Base-by-base conservation (phyloP, 1,140 invertebrate genomes). In the Andrena cerasifolii region DNA sequence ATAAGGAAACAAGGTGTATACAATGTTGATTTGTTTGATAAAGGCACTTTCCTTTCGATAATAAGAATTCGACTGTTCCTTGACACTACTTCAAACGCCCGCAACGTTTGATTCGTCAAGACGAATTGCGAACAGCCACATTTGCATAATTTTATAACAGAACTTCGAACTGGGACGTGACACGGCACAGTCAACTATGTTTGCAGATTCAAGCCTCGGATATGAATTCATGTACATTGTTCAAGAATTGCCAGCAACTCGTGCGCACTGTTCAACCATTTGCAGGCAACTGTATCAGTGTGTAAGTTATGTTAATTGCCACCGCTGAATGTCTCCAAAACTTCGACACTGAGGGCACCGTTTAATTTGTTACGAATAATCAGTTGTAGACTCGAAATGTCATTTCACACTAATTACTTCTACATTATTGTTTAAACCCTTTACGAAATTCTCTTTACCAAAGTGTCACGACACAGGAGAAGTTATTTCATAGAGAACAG, bases 231-330 rank as follows among this genome's bases (percentile, higher is more conserved):
- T 21, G n/a, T 49, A 47, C 43, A 47, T 47, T 65, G 21, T 2
- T 16, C 3, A 65, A 40, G n/a, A n/a, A n/a, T 65, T 65, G 4
- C 43, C 16, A 47, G 12, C 16, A 10, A 28, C 24, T 21, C 14
- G n/a, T 8, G 18, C 43, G 24, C 18, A 47, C n/a, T 24, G 26
- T 47, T 18, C 16, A 47, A 47, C 26, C 47, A 49, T 49, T 49
- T 63, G 36, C 8, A 26, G 3, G 18, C 10, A 49, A 66, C 16
- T 7, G 12, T 49, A 49, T 31, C n/a, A 18, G 26, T 62, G 26
- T 73, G 36, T n/a, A 36, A 51, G 18, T n/a, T 61, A 51, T 51
- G 18, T 40, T 62, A 40, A 62, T 62, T 73, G 43, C 8, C n/a
- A 40, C 14, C n/a, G 26, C 21, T 14, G 45, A 33, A 21, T 51